Conservation (phyloP, 2,113 vertebrate genomes). For the Hipposideros armiger region DNA sequence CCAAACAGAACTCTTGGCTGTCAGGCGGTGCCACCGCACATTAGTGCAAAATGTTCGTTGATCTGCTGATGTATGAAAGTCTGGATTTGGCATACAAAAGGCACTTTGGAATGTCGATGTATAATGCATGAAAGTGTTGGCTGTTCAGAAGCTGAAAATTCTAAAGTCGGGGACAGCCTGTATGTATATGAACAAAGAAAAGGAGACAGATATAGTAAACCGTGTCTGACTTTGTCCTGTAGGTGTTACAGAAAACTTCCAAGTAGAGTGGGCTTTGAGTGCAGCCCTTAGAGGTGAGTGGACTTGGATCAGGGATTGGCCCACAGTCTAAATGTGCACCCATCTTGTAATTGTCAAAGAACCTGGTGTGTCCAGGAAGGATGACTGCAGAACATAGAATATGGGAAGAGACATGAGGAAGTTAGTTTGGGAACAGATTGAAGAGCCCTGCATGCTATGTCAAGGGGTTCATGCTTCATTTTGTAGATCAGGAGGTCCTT, state of each 20-base stretch:
- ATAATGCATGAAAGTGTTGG: slow-evolving; percentile 86
- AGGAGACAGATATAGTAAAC: slow-evolving; percentile 64
- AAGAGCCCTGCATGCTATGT: not conserved
- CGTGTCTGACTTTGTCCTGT: not conserved
- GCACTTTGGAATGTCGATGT: slow-evolving; percentile 84
- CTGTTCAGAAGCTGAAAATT: slow-evolving; percentile 82
- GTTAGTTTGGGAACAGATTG: not conserved
- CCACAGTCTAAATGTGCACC: not conserved
- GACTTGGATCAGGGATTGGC: not conserved
- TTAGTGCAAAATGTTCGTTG: slow-evolving; percentile 83
- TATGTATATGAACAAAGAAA: slow-evolving; percentile 81
- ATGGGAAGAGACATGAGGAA: not conserved
- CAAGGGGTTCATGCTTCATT: not conserved
- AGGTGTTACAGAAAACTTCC: slow-evolving; percentile 25
- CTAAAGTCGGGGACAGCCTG: slow-evolving; percentile 82
- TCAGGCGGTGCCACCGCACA: slow-evolving; percentile 82
- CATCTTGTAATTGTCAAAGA: slow-evolving; percentile 6
- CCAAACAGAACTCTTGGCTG: slow-evolving; percentile 85
- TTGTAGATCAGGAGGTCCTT: not conserved
- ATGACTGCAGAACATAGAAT: not conserved
- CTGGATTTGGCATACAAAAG: slow-evolving; percentile 85
- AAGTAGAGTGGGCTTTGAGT: not conserved
- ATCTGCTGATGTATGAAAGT: slow-evolving; percentile 84
- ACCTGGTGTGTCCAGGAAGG: not conserved
- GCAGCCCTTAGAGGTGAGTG: not conserved